Percentiles rank a stretch among this genome's conserved stretches.
phyloP scores from a whole-genome alignment of 2,797 vertebrate genomes.

The Molossus alvarezi region DNA sequence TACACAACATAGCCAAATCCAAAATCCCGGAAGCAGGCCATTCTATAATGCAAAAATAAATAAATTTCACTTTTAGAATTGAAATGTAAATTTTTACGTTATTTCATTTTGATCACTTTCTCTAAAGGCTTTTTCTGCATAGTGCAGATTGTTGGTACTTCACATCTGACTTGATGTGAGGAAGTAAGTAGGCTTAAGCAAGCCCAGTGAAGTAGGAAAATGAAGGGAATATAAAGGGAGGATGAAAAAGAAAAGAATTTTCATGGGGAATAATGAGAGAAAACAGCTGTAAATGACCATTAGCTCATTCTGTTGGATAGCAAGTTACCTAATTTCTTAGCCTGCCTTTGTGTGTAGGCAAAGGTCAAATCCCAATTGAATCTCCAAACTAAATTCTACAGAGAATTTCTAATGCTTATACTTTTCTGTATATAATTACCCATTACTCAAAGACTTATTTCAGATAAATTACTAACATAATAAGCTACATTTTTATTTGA shows the following conservation, averaged over 20 bases:
- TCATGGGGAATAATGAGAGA: background rate
- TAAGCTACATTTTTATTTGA: conserved; percentile 10
- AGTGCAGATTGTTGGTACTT: background rate
- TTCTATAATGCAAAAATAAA: background rate
- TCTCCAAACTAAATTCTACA: background rate
- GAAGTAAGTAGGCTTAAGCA: background rate
- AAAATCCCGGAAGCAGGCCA: background rate
- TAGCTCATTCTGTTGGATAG: background rate
- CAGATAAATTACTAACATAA: background rate
- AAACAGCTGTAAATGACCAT: background rate
- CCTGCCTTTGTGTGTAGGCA: background rate
- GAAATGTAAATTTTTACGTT: background rate
- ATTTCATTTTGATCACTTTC: background rate
- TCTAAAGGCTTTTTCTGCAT: background rate
- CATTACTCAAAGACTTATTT: background rate
- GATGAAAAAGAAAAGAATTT: background rate
- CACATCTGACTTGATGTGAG: background rate
- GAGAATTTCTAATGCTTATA: background rate
- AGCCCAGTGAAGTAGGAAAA: background rate
- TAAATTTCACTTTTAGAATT: conserved; percentile 13
- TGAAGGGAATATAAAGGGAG: background rate
- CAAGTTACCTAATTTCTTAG: background rate
- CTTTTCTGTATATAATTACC: background rate
- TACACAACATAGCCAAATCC: background rate
- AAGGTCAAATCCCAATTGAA: background rate